phyloP scores from a whole-genome alignment of 2,113 vertebrate species.

The Aramus guarauna region DNA sequence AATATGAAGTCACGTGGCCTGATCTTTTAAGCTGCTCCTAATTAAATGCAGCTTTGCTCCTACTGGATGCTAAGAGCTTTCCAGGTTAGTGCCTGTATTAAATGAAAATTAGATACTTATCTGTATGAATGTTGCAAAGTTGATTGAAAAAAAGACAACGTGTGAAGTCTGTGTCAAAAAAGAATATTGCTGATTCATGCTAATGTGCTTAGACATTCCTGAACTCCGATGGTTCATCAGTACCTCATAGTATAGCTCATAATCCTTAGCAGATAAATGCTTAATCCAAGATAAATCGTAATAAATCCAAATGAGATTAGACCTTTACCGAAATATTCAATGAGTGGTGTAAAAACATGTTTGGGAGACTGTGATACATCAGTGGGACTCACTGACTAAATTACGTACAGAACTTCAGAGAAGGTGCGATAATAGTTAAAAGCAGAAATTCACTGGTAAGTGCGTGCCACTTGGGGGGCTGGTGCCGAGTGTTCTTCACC shows the following conservation, averaged over 20 bases:
- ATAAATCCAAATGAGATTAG: slow-evolving; percentile 69
- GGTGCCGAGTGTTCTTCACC: background rate
- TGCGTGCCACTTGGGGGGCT: background rate
- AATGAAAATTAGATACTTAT: slow-evolving; percentile 46
- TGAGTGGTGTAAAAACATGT: background rate
- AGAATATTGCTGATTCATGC: slow-evolving; percentile 40
- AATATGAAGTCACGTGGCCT: background rate
- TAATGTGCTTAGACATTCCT: slow-evolving; percentile 30
- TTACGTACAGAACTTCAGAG: background rate
- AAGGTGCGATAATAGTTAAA: slow-evolving; percentile 23
- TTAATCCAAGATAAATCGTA: slow-evolving; percentile 61
- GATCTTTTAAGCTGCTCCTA: slow-evolving; percentile 61
- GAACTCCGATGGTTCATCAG: background rate
- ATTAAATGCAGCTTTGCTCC: slow-evolving; percentile 58
- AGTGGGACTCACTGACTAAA: background rate
- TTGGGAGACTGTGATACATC: slow-evolving; percentile 11
- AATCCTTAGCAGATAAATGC: slow-evolving; percentile 61
- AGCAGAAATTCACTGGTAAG: slow-evolving; percentile 4
- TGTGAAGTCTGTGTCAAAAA: slow-evolving; percentile 39
- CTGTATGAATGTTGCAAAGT: background rate
- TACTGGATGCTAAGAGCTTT: slow-evolving; percentile 42
- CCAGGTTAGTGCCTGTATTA: slow-evolving; percentile 22
- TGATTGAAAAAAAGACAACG: slow-evolving; percentile 40
- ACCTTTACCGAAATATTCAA: slow-evolving; percentile 17
- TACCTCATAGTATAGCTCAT: slow-evolving; percentile 8